Evolutionary conservation across 2,888 invertebrate species (phyloP).

Genomic region (Lepetodrilus schrolli): DNA sequence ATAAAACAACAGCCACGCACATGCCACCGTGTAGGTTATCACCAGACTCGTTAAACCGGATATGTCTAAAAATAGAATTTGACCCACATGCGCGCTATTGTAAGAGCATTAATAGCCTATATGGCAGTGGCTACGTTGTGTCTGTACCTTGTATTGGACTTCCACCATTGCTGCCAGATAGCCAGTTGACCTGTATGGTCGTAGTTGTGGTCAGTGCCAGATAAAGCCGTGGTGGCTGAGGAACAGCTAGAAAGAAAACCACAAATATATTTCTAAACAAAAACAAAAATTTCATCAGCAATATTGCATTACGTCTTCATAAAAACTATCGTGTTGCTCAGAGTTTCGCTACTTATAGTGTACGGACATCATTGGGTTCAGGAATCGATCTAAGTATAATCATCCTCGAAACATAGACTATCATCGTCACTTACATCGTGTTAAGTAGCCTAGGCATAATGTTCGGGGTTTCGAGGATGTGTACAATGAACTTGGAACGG

Average conservation of each 20-base stretch:
- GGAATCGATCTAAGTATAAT: too few relatives aligned
- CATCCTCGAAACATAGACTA: too few relatives aligned
- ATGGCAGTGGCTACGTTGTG: background rate
- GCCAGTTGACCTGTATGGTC: conserved; percentile 79
- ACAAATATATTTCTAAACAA: too few relatives aligned
- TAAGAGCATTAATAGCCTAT: too few relatives aligned
- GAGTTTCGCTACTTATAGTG: too few relatives aligned
- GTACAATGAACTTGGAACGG: too few relatives aligned
- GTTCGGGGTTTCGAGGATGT: too few relatives aligned
- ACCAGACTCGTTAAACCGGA: background rate
- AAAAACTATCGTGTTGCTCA: background rate
- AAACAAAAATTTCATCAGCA: background rate
- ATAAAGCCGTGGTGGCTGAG: conserved; percentile 87
- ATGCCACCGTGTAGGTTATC: too few relatives aligned
- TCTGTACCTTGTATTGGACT: conserved; percentile 67
- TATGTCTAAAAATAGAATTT: background rate
- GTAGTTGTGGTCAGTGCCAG: conserved; percentile 87
- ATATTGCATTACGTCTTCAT: background rate
- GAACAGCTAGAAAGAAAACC: conserved; percentile 80
- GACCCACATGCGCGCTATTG: background rate
- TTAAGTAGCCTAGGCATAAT: too few relatives aligned
- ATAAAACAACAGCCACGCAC: too few relatives aligned
- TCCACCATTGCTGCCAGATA: conserved; percentile 72
- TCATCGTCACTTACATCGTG: too few relatives aligned
- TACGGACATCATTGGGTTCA: too few relatives aligned